Evolutionary conservation across 2,888 invertebrate species (phyloP).

Genomic region (Achlya flavicornis): DNA sequence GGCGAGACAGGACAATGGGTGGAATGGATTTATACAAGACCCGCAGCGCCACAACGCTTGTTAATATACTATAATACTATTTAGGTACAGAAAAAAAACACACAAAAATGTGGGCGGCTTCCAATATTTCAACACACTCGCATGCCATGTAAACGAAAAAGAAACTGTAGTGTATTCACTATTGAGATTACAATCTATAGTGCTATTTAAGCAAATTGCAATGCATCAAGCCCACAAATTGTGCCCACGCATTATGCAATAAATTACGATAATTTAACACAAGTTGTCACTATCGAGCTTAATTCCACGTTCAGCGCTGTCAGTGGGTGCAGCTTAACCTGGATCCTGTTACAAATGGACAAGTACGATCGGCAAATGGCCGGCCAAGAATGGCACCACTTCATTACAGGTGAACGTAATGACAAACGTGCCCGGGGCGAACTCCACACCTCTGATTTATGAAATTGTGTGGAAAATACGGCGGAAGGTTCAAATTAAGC

Average conservation of each 20-base stretch:
- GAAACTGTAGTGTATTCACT: constrained; percentile 21
- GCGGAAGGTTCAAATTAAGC: constrained; percentile 30
- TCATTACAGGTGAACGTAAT: constrained; percentile 52
- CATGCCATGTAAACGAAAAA: not conserved
- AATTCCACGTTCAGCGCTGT: constrained; percentile 33
- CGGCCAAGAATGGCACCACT: constrained; percentile 39
- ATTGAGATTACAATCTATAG: constrained; percentile 20
- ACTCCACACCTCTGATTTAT: constrained; percentile 49
- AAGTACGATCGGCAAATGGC: constrained; percentile 21
- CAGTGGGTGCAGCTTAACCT: constrained; percentile 22
- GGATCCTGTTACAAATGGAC: constrained; percentile 41
- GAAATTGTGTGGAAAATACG: constrained; percentile 28
- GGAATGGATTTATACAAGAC: constrained; percentile 67
- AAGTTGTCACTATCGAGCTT: constrained; percentile 39
- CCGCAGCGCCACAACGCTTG: constrained; percentile 58
- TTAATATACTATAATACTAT: constrained; percentile 26
- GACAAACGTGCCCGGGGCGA: constrained; percentile 47
- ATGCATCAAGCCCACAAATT: constrained; percentile 49
- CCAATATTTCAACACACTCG: not conserved
- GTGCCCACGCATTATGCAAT: constrained; percentile 48
- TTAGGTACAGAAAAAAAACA: constrained; percentile 6
- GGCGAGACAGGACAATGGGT: constrained; percentile 71
- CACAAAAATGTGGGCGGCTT: not conserved
- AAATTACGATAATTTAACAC: constrained; percentile 56
- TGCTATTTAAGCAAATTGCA: constrained; percentile 26